Percentiles rank a stretch among this genome's conserved stretches.
Conservation (phyloP, 2,113 vertebrate species). For the Dendropsophus ebraccatus region DNA sequence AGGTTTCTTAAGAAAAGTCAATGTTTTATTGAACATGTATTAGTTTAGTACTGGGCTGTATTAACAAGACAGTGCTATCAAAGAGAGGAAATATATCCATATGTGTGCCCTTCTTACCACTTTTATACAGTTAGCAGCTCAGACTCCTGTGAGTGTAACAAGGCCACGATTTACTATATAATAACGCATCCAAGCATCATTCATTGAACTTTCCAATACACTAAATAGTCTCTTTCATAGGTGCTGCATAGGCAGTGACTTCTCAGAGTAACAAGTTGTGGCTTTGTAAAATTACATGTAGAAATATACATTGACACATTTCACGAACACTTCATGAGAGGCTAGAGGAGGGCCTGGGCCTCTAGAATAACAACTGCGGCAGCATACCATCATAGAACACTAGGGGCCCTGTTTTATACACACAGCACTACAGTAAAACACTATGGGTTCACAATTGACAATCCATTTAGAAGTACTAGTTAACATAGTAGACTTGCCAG, state of each 20-base stretch:
- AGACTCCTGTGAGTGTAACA: background rate
- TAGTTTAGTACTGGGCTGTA: background rate
- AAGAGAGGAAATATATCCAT: background rate
- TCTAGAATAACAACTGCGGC: background rate
- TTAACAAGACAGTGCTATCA: background rate
- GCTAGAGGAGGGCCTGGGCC: too few species aligned
- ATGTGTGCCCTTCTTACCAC: background rate
- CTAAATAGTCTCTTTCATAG: constrained; percentile 35
- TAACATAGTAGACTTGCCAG: too few species aligned
- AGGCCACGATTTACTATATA: constrained; percentile 6
- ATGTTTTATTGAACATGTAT: background rate
- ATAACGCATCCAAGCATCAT: constrained; percentile 12
- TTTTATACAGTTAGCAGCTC: background rate
- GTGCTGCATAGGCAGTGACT: background rate
- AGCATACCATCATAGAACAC: background rate
- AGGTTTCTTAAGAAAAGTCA: background rate
- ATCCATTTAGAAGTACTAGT: background rate
- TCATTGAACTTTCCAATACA: background rate
- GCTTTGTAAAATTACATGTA: constrained; percentile 3
- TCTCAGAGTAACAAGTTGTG: background rate
- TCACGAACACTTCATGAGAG: background rate
- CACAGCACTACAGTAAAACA: background rate
- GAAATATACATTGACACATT: background rate
- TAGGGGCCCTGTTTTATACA: background rate
- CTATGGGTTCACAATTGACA: background rate